phyloP scores from a whole-genome alignment of 2,888 invertebrate genomes.

The Nephrotoma guestfalica region DNA sequence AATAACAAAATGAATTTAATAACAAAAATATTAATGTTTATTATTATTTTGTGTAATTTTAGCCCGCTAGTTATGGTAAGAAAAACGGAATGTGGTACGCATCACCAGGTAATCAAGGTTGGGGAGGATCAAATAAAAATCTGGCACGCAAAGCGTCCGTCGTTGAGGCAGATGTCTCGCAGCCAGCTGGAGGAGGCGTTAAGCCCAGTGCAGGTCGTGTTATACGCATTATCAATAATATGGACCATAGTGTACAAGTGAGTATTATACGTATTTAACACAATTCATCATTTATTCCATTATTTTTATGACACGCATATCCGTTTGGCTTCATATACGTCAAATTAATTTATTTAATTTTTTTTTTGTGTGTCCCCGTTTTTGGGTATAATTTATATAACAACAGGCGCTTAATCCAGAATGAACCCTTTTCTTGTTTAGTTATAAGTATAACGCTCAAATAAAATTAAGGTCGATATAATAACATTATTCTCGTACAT shows the following conservation, averaged over 20 bases:
- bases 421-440: neutral
- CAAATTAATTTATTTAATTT: neutral
- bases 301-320: neutral
- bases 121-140: constrained; percentile 44
- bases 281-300: neutral
- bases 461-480: neutral
- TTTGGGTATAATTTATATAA: neutral
- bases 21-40: neutral
- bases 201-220: constrained; percentile 74
- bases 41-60: constrained; percentile 10
- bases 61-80: constrained; percentile 83
- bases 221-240: constrained; percentile 86
- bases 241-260: constrained; percentile 83
- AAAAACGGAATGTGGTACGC: constrained; percentile 82
- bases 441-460: neutral
- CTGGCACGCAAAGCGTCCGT: constrained; percentile 70
- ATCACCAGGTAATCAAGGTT: constrained; percentile 38
- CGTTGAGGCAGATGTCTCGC: constrained; percentile 55
- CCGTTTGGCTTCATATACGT: neutral
- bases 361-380: too few relatives aligned
- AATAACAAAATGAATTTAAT: neutral
- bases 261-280: constrained; percentile 13
- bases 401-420: neutral
- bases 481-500: neutral
- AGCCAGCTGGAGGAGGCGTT: constrained; percentile 48